Evolutionary conservation across 2,113 vertebrate species (phyloP).

Genomic region (Sander vitreus): DNA sequence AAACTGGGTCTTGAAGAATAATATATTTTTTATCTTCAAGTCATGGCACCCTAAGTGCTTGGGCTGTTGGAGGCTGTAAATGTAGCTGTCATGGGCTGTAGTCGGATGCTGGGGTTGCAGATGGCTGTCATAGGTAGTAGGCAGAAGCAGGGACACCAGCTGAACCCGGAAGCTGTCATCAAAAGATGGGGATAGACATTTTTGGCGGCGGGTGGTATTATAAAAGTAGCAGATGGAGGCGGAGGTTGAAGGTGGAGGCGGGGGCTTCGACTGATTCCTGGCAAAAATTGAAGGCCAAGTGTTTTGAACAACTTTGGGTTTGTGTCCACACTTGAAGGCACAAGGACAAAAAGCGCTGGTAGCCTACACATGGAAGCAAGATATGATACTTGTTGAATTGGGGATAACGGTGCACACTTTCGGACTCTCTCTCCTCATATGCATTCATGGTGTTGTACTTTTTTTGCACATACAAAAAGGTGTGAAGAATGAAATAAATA

Average conservation of each 20-base stretch:
- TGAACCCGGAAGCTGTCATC: background rate
- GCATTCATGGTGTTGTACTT: background rate
- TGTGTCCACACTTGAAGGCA: too few species aligned
- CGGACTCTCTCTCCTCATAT: background rate
- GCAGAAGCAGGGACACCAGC: background rate
- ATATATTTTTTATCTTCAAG: too few species aligned
- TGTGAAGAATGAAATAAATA: background rate
- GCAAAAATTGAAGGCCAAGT: background rate
- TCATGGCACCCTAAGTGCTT: conserved; percentile 1
- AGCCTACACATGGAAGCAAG: too few species aligned
- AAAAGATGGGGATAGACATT: background rate
- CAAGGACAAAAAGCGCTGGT: too few species aligned
- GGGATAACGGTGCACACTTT: background rate
- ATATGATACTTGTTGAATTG: background rate
- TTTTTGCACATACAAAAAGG: background rate
- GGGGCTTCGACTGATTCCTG: background rate
- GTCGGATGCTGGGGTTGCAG: background rate
- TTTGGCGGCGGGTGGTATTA: background rate
- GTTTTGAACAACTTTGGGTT: too few species aligned
- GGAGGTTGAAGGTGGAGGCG: background rate
- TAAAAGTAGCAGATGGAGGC: background rate
- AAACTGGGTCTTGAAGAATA: too few species aligned
- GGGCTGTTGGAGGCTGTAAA: background rate
- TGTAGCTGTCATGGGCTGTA: background rate
- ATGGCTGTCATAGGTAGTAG: background rate